Base-by-base conservation (phyloP, 2,888 invertebrate genomes). In the Acronicta alni region DNA sequence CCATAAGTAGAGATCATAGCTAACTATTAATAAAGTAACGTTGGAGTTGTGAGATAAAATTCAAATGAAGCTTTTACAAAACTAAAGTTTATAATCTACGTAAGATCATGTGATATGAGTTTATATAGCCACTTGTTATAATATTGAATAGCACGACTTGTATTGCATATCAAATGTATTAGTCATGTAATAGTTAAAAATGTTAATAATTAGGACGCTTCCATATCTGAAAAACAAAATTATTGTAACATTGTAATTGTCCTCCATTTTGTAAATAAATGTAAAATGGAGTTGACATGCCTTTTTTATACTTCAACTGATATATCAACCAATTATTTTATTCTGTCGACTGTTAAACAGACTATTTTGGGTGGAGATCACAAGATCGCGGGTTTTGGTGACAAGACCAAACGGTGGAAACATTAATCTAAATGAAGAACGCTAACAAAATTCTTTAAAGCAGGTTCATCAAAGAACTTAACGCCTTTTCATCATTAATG, bases 101-200 rank as follows among this genome's bases (percentile, higher is more conserved):
- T 93, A 93, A 93, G 87, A 86, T 90, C 89, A 83, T 94, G 93
- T 94, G 93, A 94, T 94, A 93, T 89, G 89, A 87, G 87, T 89
- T 89, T 79, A 72, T 89, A 86, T 91, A 91, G 84, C 88, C 91
- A 91, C 92, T 93, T 91, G 92, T 93, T 93, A 93, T 89, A 83
- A 85, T 81, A 79, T 82, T 87, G 83, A 85, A 86, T 90, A 92
- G 92, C 92, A 93, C 92, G 85, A 90, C 88, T 86, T 91, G 88
- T 91, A 92, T 89, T 92, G 93, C 93, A 94, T 93, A 94, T 93
- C 93, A 94, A 84, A 82, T 89, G 84, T 89, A 85, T 81, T 86
- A 90, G 87, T 82, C 80, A 83, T 84, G 73, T 86, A 82, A 82
- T 88, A 86, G 82, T 78, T 80, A 79, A 67, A 80, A 78, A 74